These are phyloP conservation scores for Dinomys branickii DNA, from an alignment of 2,113 vertebrate genomes.

Conservation along the genomic window DNA sequence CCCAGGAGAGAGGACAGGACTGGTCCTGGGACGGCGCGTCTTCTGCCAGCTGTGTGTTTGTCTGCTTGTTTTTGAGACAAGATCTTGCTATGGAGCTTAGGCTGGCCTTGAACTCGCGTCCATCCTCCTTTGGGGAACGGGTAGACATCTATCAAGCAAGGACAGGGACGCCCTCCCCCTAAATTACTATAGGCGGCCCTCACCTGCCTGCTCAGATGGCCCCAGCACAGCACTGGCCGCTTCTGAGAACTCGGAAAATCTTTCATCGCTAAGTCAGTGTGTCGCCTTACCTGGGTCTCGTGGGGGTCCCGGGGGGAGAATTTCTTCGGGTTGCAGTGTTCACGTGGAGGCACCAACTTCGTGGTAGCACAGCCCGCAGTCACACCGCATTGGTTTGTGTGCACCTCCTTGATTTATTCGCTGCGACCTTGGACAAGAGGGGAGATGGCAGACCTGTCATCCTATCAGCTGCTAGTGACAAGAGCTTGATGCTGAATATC, in stretches of 20 bases:
- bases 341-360: background rate
- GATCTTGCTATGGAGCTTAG: background rate
- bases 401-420: background rate
- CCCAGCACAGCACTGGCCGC: background rate
- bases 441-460: too few relatives aligned
- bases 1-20: background rate
- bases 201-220: background rate
- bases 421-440: background rate
- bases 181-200: background rate
- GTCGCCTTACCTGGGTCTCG: background rate
- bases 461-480: background rate
- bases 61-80: background rate
- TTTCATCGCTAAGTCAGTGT: background rate
- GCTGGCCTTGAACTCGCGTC: background rate
- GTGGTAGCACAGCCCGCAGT: background rate
- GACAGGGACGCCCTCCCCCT: background rate
- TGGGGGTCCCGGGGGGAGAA: background rate
- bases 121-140: background rate
- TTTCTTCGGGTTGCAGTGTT: background rate
- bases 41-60: background rate
- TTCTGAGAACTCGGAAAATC: background rate
- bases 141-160: background rate
- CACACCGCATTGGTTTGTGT: background rate
- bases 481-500: background rate
- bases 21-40: background rate